Evolutionary conservation across 2,888 invertebrate genomes (phyloP).

Genomic region (Synergus itoensis): DNA sequence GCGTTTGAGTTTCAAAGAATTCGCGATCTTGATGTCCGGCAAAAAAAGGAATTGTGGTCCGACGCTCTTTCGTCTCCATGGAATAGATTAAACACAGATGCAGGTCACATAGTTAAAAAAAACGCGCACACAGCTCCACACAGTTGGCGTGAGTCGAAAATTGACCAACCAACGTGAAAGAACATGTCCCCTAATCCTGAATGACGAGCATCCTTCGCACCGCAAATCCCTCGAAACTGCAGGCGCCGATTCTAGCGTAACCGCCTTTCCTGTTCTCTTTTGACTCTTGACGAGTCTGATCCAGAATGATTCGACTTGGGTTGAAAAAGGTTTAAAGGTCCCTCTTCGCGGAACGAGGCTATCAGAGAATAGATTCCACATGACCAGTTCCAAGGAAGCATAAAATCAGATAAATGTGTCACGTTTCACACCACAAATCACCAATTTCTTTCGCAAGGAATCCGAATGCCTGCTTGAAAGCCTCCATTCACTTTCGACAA

Average conservation of each 20-base stretch:
- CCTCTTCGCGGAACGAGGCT: slow-evolving; percentile 10
- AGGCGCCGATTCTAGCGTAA: slow-evolving; percentile 40
- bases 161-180: slow-evolving; percentile 11
- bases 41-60: background rate
- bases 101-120: background rate
- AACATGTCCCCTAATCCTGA: slow-evolving; percentile 58
- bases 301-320: slow-evolving; percentile 37
- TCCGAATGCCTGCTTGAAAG: slow-evolving; percentile 27
- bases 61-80: slow-evolving; percentile 3
- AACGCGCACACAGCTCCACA: background rate
- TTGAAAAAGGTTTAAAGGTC: slow-evolving; percentile 40
- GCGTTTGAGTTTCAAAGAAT: slow-evolving; percentile 39
- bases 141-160: background rate
- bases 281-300: slow-evolving; percentile 27
- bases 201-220: slow-evolving; percentile 58
- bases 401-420: slow-evolving; percentile 42
- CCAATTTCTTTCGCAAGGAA: slow-evolving; percentile 40
- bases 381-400: slow-evolving; percentile 36
- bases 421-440: slow-evolving; percentile 41
- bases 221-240: slow-evolving; percentile 38
- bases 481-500: slow-evolving; percentile 39
- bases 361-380: slow-evolving; percentile 37
- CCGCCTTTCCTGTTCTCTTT: background rate
- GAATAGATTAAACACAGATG: slow-evolving; percentile 37
- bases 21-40: slow-evolving; percentile 28